A percentile compares a stretch with the other conserved stretches of the same genome.
These are phyloP conservation scores for Rhopalosiphum nymphaeae DNA, from an alignment of 2,888 invertebrate species.

Conservation along the genomic window DNA sequence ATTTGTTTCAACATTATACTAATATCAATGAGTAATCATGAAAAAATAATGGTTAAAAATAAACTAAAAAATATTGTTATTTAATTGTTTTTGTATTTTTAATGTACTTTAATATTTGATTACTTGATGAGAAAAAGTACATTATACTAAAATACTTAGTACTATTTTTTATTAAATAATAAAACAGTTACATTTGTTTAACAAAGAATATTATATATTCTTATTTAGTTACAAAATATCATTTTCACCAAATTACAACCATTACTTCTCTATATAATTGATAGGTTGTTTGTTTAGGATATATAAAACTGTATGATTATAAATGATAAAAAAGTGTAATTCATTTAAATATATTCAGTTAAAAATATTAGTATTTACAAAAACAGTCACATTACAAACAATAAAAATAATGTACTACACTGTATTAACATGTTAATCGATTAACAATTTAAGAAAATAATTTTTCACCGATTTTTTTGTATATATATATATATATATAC, in stretches of 20 bases:
- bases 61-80: neutral
- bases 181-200: neutral
- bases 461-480: slow-evolving; percentile 28
- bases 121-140: neutral
- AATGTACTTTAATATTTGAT: neutral
- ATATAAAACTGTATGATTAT: slow-evolving; percentile 6
- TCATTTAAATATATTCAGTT: slow-evolving; percentile 59
- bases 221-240: neutral
- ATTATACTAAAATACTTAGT: neutral
- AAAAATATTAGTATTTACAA: slow-evolving; percentile 65
- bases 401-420: slow-evolving; percentile 62
- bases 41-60: neutral
- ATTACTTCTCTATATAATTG: no score
- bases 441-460: slow-evolving; percentile 54
- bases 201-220: neutral
- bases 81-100: neutral
- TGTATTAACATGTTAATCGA: slow-evolving; percentile 55
- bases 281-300: neutral
- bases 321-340: slow-evolving; percentile 22
- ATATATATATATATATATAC: neutral
- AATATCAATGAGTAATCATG: neutral
- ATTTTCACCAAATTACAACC: neutral
- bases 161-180: neutral
- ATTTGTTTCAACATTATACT: neutral
- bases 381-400: slow-evolving; percentile 63